phyloP scores from a whole-genome alignment of 2,888 invertebrate genomes.

The Phlogophora meticulosa region DNA sequence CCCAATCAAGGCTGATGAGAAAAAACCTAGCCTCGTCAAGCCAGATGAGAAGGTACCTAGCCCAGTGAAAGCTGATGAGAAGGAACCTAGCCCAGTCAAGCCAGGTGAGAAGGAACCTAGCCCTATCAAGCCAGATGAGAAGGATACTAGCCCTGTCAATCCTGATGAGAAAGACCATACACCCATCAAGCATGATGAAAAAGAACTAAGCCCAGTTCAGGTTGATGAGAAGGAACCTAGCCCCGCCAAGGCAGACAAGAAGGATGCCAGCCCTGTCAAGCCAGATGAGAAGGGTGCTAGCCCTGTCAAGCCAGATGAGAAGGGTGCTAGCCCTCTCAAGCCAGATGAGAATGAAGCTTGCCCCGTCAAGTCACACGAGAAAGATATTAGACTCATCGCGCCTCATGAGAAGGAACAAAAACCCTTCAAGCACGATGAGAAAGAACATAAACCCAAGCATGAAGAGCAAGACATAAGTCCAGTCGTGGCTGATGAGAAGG shows the following conservation, averaged over 20 bases:
- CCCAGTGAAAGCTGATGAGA: neutral
- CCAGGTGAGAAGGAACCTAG: neutral
- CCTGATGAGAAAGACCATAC: neutral
- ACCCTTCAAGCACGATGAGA: slow-evolving; percentile 1
- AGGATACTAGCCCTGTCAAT: neutral
- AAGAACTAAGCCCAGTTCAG: too few species aligned
- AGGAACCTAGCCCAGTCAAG: neutral
- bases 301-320: neutral
- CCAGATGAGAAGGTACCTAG: neutral
- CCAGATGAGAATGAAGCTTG: slow-evolving; percentile 11
- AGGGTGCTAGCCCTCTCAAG: neutral
- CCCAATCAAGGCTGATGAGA: neutral
- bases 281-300: slow-evolving; percentile 22
- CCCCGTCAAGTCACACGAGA: slow-evolving; percentile 22
- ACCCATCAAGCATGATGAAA: neutral
- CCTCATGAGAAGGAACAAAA: slow-evolving; percentile 24
- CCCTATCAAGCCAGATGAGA: neutral
- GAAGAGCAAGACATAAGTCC: neutral
- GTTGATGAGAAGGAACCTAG: too few species aligned
- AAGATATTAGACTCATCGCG: slow-evolving; percentile 34
- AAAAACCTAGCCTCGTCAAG: neutral
- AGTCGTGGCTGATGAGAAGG: neutral
- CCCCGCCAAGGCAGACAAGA: neutral
- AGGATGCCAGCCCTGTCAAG: slow-evolving; percentile 21
- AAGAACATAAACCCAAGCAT: neutral